Percentiles rank a stretch among this genome's conserved stretches.
Evolutionary conservation across 2,888 invertebrate genomes (phyloP).

Genomic region (Agriotes lineatus): DNA sequence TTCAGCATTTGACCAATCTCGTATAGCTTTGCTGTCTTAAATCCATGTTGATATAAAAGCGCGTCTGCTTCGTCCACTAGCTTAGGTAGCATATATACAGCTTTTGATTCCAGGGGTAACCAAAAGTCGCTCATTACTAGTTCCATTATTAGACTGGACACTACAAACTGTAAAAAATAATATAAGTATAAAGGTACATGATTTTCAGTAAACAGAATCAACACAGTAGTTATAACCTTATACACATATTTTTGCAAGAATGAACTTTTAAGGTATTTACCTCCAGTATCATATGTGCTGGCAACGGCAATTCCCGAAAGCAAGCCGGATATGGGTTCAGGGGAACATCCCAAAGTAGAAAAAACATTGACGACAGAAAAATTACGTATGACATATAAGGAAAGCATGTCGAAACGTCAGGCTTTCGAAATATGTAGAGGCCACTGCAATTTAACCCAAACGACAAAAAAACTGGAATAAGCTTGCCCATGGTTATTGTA

Average conservation of each 20-base stretch:
- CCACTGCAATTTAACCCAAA: constrained; percentile 56
- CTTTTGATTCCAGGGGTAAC: constrained; percentile 60
- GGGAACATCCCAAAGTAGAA: constrained; percentile 58
- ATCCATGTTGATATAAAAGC: constrained; percentile 48
- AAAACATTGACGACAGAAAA: constrained; percentile 56
- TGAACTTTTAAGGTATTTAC: too few species aligned
- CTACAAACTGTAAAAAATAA: constrained; percentile 59
- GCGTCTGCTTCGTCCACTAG: constrained; percentile 50
- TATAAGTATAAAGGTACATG: too few species aligned
- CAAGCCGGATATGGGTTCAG: constrained; percentile 54
- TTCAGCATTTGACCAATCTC: constrained; percentile 51
- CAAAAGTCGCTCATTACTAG: constrained; percentile 60
- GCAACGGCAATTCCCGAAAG: constrained; percentile 53
- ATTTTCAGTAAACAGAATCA: too few species aligned
- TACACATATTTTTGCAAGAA: too few species aligned
- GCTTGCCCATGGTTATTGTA: too few species aligned
- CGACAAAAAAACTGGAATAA: constrained; percentile 55
- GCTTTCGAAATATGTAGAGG: constrained; percentile 57
- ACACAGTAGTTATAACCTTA: too few species aligned
- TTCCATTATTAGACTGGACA: constrained; percentile 59
- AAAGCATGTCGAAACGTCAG: constrained; percentile 51
- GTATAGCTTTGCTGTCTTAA: constrained; percentile 44
- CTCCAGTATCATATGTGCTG: background rate
- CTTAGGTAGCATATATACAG: constrained; percentile 50
- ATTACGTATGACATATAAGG: constrained; percentile 58